Conservation (phyloP, 2,797 vertebrate genomes). For the Mionectes olivaceus region DNA sequence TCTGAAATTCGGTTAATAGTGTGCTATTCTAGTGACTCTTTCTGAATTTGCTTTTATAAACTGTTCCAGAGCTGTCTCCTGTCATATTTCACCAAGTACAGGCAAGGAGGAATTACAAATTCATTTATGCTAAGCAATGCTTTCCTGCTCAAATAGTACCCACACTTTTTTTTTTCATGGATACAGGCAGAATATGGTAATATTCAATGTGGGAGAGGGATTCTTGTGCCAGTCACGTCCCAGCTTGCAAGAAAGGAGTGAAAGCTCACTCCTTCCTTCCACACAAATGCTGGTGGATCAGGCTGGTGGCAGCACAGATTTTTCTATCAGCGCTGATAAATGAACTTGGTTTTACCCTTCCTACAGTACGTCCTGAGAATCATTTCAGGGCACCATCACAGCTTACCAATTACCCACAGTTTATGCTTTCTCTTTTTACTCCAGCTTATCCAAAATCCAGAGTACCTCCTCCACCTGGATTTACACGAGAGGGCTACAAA, state of each 20-base stretch:
- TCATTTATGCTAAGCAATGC: slow-evolving; percentile 63
- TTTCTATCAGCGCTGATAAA: neutral
- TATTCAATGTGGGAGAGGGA: neutral
- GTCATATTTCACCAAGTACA: slow-evolving; percentile 26
- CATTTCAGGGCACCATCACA: neutral
- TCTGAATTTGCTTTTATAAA: slow-evolving; percentile 25
- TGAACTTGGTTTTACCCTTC: neutral
- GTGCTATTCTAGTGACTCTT: neutral
- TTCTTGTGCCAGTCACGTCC: slow-evolving; percentile 52
- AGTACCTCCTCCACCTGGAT: neutral
- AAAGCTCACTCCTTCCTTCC: neutral
- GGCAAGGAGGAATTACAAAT: slow-evolving; percentile 52
- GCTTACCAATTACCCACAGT: neutral
- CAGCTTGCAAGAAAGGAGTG: neutral
- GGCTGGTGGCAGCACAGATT: neutral
- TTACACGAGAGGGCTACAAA: neutral
- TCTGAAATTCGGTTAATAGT: neutral
- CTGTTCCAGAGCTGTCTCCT: slow-evolving; percentile 30
- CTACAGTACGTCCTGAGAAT: neutral
- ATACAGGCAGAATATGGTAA: slow-evolving; percentile 47
- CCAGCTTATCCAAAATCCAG: neutral
- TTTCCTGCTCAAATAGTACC: slow-evolving; percentile 46
- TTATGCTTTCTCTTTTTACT: neutral
- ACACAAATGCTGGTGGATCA: neutral
- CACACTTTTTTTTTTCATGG: neutral